phyloP scores from a whole-genome alignment of 2,113 vertebrate species.

The Oreotrochilus melanogaster region DNA sequence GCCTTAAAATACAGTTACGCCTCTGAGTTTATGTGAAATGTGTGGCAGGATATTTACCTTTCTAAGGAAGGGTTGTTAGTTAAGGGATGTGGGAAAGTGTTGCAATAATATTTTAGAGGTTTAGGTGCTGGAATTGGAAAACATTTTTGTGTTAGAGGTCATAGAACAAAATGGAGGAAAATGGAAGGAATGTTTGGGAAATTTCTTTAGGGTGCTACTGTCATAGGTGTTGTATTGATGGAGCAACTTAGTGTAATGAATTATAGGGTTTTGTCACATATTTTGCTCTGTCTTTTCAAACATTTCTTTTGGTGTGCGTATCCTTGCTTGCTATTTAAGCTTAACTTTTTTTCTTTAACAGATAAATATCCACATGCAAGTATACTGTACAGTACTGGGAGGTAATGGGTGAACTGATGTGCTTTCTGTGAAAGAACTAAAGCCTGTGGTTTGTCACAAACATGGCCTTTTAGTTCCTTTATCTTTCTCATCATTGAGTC shows the following conservation, averaged over 20 bases:
- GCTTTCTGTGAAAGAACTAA: neutral
- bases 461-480: neutral
- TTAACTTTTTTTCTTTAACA: neutral
- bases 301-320: neutral
- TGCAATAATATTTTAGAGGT: neutral
- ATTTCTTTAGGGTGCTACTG: neutral
- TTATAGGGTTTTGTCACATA: neutral
- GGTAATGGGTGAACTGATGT: neutral
- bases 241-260: neutral
- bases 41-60: neutral
- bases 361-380: neutral
- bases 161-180: neutral
- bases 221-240: neutral
- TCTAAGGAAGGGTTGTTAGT: neutral
- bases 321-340: neutral
- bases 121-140: neutral
- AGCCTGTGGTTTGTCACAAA: neutral
- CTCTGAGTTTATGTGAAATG: neutral
- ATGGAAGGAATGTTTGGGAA: neutral
- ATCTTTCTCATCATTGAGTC: neutral
- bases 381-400: neutral
- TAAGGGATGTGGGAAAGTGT: neutral
- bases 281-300: neutral
- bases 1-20: neutral
- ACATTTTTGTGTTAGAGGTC: neutral